Percentiles rank a stretch among this genome's conserved stretches.
Evolutionary conservation across 2,888 invertebrate genomes (phyloP).

Genomic region (Anarsia innoxiella): DNA sequence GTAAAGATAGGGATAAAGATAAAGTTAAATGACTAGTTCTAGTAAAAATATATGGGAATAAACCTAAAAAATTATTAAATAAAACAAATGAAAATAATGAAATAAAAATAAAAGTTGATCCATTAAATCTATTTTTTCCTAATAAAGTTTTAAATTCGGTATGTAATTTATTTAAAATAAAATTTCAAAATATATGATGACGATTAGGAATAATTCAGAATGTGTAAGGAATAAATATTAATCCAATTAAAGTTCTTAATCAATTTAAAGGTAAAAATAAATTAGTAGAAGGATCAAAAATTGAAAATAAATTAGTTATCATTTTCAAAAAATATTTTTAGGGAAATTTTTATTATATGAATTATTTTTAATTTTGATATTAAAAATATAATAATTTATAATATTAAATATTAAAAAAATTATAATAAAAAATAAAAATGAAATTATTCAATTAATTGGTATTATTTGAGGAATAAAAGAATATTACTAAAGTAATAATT

Average conservation of each 20-base stretch:
- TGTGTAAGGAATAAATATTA: slow-evolving; percentile 66
- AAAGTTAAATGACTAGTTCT: slow-evolving; percentile 78
- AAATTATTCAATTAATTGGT: slow-evolving; percentile 74
- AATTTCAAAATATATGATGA: slow-evolving; percentile 61
- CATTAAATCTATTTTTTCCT: slow-evolving; percentile 53
- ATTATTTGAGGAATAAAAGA: slow-evolving; percentile 82
- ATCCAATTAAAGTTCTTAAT: slow-evolving; percentile 69
- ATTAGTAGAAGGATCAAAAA: slow-evolving; percentile 78
- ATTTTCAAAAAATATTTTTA: slow-evolving; percentile 68
- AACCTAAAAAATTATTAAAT: slow-evolving; percentile 80
- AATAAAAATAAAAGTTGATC: slow-evolving; percentile 73
- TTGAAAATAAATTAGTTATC: slow-evolving; percentile 80
- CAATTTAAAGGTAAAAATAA: slow-evolving; percentile 75
- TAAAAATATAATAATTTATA: slow-evolving; percentile 39
- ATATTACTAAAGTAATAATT: slow-evolving; percentile 74
- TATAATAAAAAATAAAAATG: slow-evolving; percentile 48
- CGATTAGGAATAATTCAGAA: slow-evolving; percentile 75
- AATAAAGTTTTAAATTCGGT: slow-evolving; percentile 77
- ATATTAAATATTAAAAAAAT: slow-evolving; percentile 39
- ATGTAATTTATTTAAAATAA: slow-evolving; percentile 58
- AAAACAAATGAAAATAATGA: slow-evolving; percentile 75
- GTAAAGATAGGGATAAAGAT: slow-evolving; percentile 75
- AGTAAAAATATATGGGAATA: slow-evolving; percentile 83
- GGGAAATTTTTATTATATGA: slow-evolving; percentile 34
- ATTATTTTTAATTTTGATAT: slow-evolving; percentile 70